phyloP scores from a whole-genome alignment of 2,113 vertebrate species.

The Calcarius ornatus region DNA sequence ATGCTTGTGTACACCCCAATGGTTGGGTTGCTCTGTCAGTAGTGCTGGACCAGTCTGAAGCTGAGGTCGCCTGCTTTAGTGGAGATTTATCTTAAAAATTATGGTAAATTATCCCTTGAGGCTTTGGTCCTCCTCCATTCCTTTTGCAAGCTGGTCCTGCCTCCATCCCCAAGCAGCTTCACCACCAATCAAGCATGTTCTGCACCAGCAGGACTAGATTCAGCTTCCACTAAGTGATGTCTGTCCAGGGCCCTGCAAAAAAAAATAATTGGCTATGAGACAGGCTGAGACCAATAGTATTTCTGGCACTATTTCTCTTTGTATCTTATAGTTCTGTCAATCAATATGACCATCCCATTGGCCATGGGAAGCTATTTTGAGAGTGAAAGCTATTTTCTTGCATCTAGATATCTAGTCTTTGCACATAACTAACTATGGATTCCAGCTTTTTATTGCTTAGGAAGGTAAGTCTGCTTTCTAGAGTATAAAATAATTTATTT shows the following conservation, averaged over 20 bases:
- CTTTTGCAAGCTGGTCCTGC: background rate
- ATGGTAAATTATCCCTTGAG: background rate
- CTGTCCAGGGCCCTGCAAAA: background rate
- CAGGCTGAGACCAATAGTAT: background rate
- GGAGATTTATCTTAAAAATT: background rate
- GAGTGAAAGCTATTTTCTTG: background rate
- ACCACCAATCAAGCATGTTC: background rate
- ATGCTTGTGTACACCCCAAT: background rate
- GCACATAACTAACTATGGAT: background rate
- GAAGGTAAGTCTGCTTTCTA: background rate
- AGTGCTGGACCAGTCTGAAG: background rate
- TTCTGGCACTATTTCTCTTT: background rate
- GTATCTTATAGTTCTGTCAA: rapidly evolving
- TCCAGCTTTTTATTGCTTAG: background rate
- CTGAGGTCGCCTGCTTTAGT: background rate
- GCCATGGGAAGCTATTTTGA: background rate
- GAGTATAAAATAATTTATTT: background rate
- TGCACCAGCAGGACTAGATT: background rate
- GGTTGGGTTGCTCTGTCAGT: background rate
- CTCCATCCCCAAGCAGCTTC: background rate
- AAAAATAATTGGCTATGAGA: background rate
- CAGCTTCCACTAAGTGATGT: background rate
- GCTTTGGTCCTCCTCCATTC: background rate
- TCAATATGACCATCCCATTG: background rate
- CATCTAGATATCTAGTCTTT: background rate